phyloP scores from a whole-genome alignment of 1,140 invertebrate species.

The Formica selysi region DNA sequence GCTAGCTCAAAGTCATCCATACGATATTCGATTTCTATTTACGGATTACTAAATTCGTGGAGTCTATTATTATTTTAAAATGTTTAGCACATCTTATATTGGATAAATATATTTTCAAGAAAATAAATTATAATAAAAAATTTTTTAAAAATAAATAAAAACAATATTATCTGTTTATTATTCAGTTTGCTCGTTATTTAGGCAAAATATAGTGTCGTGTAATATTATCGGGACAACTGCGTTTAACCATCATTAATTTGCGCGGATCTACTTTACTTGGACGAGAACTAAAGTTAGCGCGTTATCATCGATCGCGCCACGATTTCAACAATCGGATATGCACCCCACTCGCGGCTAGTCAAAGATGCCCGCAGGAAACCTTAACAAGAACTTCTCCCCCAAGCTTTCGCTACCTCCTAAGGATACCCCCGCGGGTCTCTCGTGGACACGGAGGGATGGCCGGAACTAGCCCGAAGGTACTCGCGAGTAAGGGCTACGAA shows the following conservation, averaged over 20 bases:
- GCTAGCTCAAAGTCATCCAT: neutral
- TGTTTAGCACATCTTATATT: neutral
- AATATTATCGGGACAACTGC: neutral
- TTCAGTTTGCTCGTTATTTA: neutral
- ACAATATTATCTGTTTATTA: neutral
- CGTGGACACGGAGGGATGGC: slow-evolving; percentile 72
- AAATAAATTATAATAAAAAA: neutral
- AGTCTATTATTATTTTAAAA: neutral
- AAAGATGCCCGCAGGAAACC: slow-evolving; percentile 53
- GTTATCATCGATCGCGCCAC: slow-evolving; percentile 53
- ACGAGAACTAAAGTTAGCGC: slow-evolving; percentile 23
- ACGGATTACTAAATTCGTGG: neutral
- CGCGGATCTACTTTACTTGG: neutral
- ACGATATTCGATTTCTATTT: neutral
- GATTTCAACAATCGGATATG: slow-evolving; percentile 61
- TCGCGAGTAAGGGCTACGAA: slow-evolving; percentile 68
- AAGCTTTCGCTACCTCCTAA: slow-evolving; percentile 45
- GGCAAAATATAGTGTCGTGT: neutral
- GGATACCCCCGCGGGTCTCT: slow-evolving; percentile 61
- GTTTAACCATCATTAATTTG: slow-evolving; percentile 7
- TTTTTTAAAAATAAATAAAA: neutral
- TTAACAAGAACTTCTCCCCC: slow-evolving; percentile 59
- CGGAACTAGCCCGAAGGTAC: slow-evolving; percentile 68
- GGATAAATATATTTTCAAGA: neutral
- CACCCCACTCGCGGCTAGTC: slow-evolving; percentile 30